These are phyloP conservation scores for Silurus glanis DNA, from an alignment of 2,113 vertebrate genomes.

Conservation along the genomic window DNA sequence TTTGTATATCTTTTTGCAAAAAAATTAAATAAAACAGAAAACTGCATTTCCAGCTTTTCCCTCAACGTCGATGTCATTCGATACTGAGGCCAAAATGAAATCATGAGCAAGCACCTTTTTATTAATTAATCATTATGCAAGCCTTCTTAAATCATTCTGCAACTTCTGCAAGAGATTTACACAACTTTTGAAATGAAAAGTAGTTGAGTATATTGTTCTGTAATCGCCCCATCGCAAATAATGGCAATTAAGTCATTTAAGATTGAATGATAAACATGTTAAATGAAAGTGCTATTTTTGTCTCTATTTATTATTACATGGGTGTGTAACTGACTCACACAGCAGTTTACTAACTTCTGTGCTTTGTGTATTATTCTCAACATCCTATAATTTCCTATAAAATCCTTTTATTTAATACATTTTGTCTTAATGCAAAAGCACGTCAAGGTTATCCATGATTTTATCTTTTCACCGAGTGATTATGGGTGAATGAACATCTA, in stretches of 20 bases:
- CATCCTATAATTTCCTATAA: neutral
- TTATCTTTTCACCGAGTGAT: neutral
- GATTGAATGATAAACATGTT: neutral
- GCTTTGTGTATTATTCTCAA: neutral
- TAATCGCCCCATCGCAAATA: neutral
- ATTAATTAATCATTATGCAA: neutral
- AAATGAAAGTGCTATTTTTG: neutral
- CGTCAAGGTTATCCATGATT: conserved; percentile 5
- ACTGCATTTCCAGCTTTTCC: too few species aligned
- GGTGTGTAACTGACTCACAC: neutral
- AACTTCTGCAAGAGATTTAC: neutral
- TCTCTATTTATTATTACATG: neutral
- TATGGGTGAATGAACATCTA: neutral
- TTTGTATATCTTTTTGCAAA: too few species aligned
- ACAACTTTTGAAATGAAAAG: neutral
- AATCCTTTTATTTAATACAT: neutral
- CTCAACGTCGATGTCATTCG: too few species aligned
- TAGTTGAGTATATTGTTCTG: neutral
- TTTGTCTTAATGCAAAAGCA: neutral
- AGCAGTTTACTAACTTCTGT: neutral
- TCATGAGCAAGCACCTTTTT: neutral
- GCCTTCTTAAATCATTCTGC: neutral
- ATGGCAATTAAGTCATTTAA: neutral
- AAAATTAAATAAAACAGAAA: too few species aligned
- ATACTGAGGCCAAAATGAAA: neutral